A percentile compares a stretch with the other conserved stretches of the same genome.
Conservation (phyloP, 1,140 invertebrate genomes). For the Orius insidiosus region DNA sequence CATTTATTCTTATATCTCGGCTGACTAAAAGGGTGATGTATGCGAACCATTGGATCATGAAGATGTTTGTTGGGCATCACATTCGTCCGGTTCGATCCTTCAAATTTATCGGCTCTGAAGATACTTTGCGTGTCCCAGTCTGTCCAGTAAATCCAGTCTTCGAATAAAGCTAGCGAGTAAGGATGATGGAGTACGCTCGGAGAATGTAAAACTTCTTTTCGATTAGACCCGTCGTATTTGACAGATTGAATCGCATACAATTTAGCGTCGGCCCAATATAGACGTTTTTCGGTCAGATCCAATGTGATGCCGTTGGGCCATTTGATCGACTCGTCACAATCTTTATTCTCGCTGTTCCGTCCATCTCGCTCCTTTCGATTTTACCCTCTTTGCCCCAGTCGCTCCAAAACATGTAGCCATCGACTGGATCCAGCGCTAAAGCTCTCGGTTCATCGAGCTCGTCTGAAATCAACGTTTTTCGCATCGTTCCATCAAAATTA, state of each 20-base stretch:
- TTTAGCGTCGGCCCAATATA: conserved; percentile 96
- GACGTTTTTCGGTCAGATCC: conserved; percentile 56
- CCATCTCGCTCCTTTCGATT: conserved; percentile 86
- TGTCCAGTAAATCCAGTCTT: conserved; percentile 91
- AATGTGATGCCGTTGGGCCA: conserved; percentile 90
- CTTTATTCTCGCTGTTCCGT: conserved; percentile 68
- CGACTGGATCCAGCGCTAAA: conserved; percentile 87
- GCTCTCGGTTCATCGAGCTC: conserved; percentile 80
- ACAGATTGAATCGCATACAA: conserved; percentile 66
- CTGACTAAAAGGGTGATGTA: conserved; percentile 12
- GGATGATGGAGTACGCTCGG: conserved; percentile 62
- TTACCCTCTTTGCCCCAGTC: conserved; percentile 79
- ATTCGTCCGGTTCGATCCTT: conserved; percentile 5
- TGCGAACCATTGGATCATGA: conserved; percentile 12
- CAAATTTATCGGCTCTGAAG: conserved; percentile 14
- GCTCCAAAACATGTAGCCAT: conserved; percentile 93
- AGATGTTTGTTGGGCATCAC: background rate
- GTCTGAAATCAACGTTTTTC: conserved; percentile 65
- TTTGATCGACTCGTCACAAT: conserved; percentile 76
- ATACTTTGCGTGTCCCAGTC: conserved; percentile 54
- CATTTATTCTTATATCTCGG: conserved; percentile 6
- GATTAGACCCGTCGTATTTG: conserved; percentile 64
- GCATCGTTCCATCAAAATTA: conserved; percentile 69
- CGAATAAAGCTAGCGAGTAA: conserved; percentile 79
- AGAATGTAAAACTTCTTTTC: conserved; percentile 58